Conservation (phyloP, 2,797 vertebrate genomes). For the Octomys mimax region DNA sequence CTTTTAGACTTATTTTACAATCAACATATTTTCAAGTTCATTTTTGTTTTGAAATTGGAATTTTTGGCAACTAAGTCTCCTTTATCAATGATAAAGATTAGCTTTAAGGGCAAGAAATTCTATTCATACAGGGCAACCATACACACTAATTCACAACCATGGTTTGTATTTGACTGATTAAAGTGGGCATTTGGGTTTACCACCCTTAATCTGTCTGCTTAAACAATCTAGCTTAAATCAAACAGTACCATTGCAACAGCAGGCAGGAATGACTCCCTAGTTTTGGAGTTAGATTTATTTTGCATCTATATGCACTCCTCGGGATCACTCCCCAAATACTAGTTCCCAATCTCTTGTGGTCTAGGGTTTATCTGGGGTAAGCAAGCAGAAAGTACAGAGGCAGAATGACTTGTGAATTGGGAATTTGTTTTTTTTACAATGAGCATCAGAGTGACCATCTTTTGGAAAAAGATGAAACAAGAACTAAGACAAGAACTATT, state of each 20-base stretch:
- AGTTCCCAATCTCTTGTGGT: background rate
- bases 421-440: background rate
- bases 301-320: fast-evolving
- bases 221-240: background rate
- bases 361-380: background rate
- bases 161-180: background rate
- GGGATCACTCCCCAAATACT: background rate
- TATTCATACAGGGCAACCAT: background rate
- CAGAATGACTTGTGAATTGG: no score
- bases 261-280: background rate
- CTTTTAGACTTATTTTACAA: background rate
- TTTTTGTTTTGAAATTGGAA: background rate
- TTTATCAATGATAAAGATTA: background rate
- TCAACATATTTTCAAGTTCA: background rate
- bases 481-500: no score
- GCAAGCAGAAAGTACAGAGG: background rate
- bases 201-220: background rate
- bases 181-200: background rate
- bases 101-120: background rate
- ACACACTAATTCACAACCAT: background rate
- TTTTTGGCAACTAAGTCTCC: background rate
- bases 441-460: background rate
- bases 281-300: background rate
- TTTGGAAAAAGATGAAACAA: background rate
- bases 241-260: no score